Conservation (phyloP, 2,113 vertebrate species). For the Martes martes region DNA sequence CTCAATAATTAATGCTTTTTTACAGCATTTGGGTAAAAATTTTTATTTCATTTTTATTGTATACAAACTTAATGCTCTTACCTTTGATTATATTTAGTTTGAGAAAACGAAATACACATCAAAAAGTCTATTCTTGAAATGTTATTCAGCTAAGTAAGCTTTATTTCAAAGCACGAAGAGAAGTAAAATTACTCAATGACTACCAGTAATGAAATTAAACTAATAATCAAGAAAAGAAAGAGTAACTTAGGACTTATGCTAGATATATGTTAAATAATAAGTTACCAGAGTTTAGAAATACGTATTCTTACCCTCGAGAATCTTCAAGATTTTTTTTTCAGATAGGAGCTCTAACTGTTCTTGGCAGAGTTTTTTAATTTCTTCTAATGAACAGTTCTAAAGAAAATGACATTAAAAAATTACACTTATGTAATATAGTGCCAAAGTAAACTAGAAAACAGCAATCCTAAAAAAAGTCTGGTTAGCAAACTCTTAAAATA, state of each 20-base stretch:
- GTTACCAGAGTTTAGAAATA: conserved; percentile 51
- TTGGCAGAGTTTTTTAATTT: conserved; percentile 94
- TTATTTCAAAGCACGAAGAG: conserved; percentile 4
- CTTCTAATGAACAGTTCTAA: conserved; percentile 91
- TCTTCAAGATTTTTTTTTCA: conserved; percentile 91
- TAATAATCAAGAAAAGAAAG: background rate
- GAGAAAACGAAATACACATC: background rate
- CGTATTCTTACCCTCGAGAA: conserved; percentile 91
- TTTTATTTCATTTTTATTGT: background rate
- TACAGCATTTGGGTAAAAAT: background rate
- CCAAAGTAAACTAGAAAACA: conserved; percentile 47
- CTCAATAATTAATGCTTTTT: background rate
- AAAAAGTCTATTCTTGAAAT: conserved; percentile 15
- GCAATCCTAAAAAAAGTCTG: background rate
- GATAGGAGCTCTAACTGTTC: conserved; percentile 93
- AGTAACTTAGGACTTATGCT: background rate
- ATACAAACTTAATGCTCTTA: background rate
- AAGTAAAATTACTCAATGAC: conserved; percentile 27
- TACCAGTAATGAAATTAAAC: conserved; percentile 33
- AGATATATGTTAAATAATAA: conserved; percentile 35
- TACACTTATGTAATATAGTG: conserved; percentile 42
- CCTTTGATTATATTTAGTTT: background rate
- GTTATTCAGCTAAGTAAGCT: conserved; percentile 37
- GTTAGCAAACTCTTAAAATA: conserved; percentile 47
- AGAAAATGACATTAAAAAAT: conserved; percentile 63